These are phyloP conservation scores for Schizopygopsis malacanthus DNA, from an alignment of 2,797 vertebrate genomes.

Conservation along the genomic window DNA sequence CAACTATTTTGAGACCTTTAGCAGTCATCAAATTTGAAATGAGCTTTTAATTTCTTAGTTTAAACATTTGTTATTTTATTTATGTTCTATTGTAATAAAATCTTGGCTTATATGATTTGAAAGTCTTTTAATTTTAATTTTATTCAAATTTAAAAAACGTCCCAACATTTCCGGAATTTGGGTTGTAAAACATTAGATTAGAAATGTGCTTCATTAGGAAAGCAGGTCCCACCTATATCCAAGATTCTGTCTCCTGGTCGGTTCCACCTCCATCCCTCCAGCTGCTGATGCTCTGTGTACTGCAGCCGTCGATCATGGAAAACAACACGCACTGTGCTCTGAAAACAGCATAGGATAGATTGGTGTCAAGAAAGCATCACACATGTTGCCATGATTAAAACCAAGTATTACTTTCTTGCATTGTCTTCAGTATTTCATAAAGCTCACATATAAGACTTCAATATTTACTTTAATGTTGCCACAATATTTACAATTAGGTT, in stretches of 20 bases:
- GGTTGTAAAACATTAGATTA: too few species aligned
- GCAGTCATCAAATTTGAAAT: too few species aligned
- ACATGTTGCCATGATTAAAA: background rate
- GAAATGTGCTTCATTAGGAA: background rate
- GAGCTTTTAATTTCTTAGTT: too few species aligned
- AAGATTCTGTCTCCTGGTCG: constrained; percentile 92
- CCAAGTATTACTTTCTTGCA: background rate
- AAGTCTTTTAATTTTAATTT: too few species aligned
- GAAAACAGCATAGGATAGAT: constrained; percentile 56
- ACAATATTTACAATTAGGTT: background rate
- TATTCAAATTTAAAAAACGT: too few species aligned
- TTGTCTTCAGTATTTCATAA: background rate
- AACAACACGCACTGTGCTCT: constrained; percentile 93
- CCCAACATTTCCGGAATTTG: too few species aligned
- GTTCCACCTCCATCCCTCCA: constrained; percentile 95
- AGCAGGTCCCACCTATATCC: constrained; percentile 83
- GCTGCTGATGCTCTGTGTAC: constrained; percentile 92
- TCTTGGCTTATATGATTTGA: too few species aligned
- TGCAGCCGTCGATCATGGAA: constrained; percentile 94
- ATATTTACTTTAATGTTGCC: background rate
- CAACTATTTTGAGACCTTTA: too few species aligned
- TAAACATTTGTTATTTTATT: too few species aligned
- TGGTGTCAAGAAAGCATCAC: background rate
- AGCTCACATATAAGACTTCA: background rate
- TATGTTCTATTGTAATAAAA: too few species aligned